Conservation (phyloP, 2,113 vertebrate genomes). For the Sinosuthora webbiana region DNA sequence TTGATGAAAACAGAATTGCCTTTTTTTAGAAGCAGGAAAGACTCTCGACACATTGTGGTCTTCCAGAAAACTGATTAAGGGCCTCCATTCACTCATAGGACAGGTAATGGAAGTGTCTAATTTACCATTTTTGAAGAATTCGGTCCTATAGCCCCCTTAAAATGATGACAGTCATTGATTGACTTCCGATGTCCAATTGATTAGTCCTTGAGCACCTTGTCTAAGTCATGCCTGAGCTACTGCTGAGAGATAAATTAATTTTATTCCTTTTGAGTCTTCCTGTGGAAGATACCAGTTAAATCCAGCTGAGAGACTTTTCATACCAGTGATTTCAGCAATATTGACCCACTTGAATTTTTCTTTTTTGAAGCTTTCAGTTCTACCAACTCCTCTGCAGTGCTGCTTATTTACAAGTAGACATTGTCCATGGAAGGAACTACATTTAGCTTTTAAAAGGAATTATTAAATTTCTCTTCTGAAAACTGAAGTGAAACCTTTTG, state of each 20-base stretch:
- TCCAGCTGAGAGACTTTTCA: background rate
- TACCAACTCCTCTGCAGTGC: background rate
- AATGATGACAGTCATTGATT: background rate
- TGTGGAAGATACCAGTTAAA: background rate
- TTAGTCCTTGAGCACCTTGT: background rate
- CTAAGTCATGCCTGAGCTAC: background rate
- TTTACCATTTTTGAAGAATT: background rate
- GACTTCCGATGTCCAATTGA: background rate
- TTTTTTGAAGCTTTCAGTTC: background rate
- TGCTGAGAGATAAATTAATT: background rate
- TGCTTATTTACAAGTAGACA: background rate
- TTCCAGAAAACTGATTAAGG: background rate
- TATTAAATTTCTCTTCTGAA: background rate
- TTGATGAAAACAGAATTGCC: background rate
- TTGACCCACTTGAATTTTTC: background rate
- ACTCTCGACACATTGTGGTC: background rate
- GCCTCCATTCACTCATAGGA: background rate
- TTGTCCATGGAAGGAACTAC: background rate
- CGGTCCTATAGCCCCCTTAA: background rate
- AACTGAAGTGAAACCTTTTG: background rate
- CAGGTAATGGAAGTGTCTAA: background rate
- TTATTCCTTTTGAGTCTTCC: background rate
- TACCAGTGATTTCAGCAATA: background rate
- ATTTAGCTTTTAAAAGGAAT: background rate
- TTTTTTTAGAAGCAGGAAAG: background rate